These are phyloP conservation scores for Rhinogobio ventralis DNA, from an alignment of 2,797 vertebrate species.

Conservation along the genomic window DNA sequence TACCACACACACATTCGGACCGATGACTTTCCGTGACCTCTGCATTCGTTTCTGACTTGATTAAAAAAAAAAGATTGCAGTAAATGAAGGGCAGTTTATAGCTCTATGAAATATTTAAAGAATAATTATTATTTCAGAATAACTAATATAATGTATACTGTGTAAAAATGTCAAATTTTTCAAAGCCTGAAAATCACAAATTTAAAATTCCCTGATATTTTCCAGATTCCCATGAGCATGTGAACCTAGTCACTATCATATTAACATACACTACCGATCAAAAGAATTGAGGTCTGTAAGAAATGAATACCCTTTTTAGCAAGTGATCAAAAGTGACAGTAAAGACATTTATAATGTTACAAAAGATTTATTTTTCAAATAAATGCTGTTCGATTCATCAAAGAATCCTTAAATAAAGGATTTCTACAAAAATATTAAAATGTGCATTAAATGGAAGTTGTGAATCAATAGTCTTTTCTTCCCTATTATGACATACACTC, in stretches of 20 bases:
- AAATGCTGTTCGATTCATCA: neutral
- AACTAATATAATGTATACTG: neutral
- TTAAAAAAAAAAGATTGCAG: neutral
- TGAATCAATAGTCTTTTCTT: neutral
- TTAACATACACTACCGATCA: too few relatives aligned
- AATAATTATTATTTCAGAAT: neutral
- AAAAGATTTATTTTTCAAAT: neutral
- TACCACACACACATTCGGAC: neutral
- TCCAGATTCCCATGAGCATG: neutral
- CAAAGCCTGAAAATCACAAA: neutral
- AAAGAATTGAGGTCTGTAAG: neutral
- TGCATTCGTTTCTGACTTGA: neutral
- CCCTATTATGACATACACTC: too few relatives aligned
- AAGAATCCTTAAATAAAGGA: neutral
- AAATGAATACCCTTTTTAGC: neutral
- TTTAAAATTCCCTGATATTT: neutral
- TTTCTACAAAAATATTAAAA: neutral
- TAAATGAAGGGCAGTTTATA: neutral
- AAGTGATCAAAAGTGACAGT: neutral
- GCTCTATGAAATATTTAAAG: neutral
- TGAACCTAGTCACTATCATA: neutral
- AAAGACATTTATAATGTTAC: neutral
- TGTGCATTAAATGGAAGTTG: neutral
- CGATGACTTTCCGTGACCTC: neutral
- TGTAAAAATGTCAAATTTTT: neutral